These are phyloP conservation scores for Neoaliturus tenellus DNA, from an alignment of 2,888 invertebrate species.

Conservation along the genomic window DNA sequence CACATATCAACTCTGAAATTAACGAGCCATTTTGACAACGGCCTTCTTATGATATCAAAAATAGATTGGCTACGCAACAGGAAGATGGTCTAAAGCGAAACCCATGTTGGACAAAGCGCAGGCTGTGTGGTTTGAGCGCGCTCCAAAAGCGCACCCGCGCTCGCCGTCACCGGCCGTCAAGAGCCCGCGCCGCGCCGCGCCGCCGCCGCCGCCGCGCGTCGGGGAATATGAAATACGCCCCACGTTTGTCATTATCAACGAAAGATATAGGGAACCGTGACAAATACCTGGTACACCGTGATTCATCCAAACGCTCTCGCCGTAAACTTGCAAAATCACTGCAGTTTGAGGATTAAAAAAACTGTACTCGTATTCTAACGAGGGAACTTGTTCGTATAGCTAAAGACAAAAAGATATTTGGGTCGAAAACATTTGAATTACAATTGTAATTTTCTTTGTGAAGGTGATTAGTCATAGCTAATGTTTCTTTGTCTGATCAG, in stretches of 20 bases:
- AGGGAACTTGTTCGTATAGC: no score
- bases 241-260: not conserved
- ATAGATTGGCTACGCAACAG: conserved; percentile 24
- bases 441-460: no score
- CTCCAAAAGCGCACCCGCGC: not conserved
- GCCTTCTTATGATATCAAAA: conserved; percentile 41
- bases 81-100: conserved; percentile 32
- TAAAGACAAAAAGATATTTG: no score
- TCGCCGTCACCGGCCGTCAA: not conserved
- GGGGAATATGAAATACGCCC: not conserved
- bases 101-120: conserved; percentile 5
- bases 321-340: no score
- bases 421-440: no score
- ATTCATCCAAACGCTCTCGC: no score
- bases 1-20: conserved; percentile 13
- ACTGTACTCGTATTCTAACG: no score
- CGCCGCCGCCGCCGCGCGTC: not conserved
- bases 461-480: no score
- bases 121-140: conserved; percentile 13
- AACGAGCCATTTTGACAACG: conserved; percentile 32
- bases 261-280: not conserved
- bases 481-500: no score
- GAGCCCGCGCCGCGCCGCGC: not conserved
- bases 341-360: no score
- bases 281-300: not conserved